Evolutionary conservation across 2,113 vertebrate species (phyloP), one percentile per base, ranked within the genome.

Genomic region (Boleophthalmus pectinirostris): DNA sequence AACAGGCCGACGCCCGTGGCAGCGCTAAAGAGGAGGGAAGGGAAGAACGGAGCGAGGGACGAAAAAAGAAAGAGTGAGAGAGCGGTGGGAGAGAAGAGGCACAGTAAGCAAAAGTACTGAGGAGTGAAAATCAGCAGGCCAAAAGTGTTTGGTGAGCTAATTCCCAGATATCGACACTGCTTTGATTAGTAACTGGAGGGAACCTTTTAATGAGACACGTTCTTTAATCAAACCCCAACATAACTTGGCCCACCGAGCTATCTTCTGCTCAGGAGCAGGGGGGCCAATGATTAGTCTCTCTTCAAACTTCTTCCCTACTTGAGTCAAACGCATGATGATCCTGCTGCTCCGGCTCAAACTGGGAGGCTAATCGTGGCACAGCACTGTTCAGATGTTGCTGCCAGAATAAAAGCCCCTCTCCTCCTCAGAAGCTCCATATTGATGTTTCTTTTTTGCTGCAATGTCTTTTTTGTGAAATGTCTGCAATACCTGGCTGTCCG

Each of bases 131-230:
- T 75, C 82, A 83, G 78, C 80, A 61, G 72, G 81, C 68, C 56
- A 24, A 77, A 72, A 88, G 80, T 79, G 79, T 89, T 87, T 86
- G 87, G 82, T 11, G 46, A 87, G 77, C 74, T 85, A 88, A 89
- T 87, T 90, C 87, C 79, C 80, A 85, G 86, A 90, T 87, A 89
- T 88, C 70, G 79, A 85, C 82, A 77, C 54, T 57, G 82, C 83
- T 90, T 91, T 90, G 87, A 92, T 91, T 91, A 84, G 77, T 82
- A 86, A 90, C 89, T 88, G 80, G 85, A 87, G 90, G 90, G 88
- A 85, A 85, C 71, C 82, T 90, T 92, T 92, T 91, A 92, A 92
- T 90, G 88, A 92, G 87, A 74, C 63, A 15, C 56, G 60, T 84
- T 84, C 82, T 89, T 86, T 88, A 89, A 92, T 90, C 87, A 90